These are phyloP conservation scores for Spermophilus dauricus DNA, from an alignment of 2,113 vertebrate genomes.

Conservation along the genomic window DNA sequence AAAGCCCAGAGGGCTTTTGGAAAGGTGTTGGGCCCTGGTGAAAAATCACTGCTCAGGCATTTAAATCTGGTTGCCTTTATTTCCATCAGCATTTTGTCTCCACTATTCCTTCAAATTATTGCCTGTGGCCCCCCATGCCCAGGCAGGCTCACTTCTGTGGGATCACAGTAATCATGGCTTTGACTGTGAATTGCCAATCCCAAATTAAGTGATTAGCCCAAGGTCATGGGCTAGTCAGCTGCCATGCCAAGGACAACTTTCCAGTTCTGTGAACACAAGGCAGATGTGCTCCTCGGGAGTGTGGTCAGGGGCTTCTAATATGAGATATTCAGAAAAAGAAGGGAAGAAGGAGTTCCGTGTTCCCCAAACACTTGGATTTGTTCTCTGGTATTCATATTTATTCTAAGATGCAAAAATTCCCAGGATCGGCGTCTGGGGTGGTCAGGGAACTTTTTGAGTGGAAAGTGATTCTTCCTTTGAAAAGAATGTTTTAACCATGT, in stretches of 20 bases:
- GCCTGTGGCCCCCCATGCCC: background rate
- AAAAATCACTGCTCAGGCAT: constrained; percentile 32
- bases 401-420: background rate
- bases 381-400: background rate
- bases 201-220: constrained; percentile 65
- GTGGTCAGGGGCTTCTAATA: background rate
- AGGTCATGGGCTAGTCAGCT: background rate
- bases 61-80: background rate
- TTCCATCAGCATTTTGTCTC: constrained; percentile 24
- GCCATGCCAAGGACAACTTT: background rate
- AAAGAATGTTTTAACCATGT: constrained; percentile 11
- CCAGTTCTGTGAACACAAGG: background rate
- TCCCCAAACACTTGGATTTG: background rate
- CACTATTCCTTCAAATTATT: constrained; percentile 64
- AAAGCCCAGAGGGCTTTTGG: background rate
- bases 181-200: constrained; percentile 37
- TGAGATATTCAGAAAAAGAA: background rate
- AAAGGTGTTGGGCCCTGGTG: background rate
- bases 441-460: background rate
- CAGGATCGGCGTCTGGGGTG: background rate
- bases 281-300: background rate
- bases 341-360: background rate
- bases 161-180: constrained; percentile 50
- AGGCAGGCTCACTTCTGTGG: constrained; percentile 49
- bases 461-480: constrained; percentile 13